These are phyloP conservation scores for Gyrodactylus salaris DNA, from an alignment of 1,140 invertebrate species.

Conservation along the genomic window DNA sequence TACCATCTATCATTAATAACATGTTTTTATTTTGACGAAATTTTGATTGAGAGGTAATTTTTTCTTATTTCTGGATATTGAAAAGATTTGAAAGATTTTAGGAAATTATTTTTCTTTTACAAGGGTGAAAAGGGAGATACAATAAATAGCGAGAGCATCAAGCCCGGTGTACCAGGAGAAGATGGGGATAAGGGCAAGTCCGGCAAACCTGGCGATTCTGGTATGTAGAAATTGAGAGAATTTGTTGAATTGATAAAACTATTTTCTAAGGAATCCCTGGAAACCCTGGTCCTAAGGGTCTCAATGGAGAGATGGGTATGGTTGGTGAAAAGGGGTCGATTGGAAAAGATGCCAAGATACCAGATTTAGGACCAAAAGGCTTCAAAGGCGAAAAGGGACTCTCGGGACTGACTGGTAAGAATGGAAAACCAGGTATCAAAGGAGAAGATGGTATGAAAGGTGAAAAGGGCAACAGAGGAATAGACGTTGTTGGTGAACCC, in stretches of 20 bases:
- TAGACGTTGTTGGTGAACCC: not conserved
- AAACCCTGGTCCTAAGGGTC: not conserved
- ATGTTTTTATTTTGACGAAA: too few relatives aligned
- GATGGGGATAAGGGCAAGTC: not conserved
- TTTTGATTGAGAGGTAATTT: too few relatives aligned
- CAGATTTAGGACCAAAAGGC: slow-evolving; percentile 8
- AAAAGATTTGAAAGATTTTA: not conserved
- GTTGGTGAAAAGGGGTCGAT: not conserved
- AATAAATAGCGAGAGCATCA: not conserved
- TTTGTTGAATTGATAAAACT: not conserved
- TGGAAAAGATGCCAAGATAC: slow-evolving; percentile 5
- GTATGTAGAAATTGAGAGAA: not conserved
- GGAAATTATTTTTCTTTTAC: not conserved
- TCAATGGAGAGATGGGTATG: not conserved
- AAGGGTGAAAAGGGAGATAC: not conserved
- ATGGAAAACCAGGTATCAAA: slow-evolving; percentile 5
- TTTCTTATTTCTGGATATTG: not conserved
- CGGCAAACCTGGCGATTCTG: not conserved
- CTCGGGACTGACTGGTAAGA: slow-evolving; percentile 7
- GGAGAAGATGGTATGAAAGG: slow-evolving; percentile 2
- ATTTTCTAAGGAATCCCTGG: not conserved
- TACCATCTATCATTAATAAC: too few relatives aligned
- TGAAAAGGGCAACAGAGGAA: not conserved
- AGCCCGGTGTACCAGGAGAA: not conserved
- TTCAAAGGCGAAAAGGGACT: slow-evolving; percentile 5